Conservation (phyloP, 2,113 vertebrate species). For the Melanerpes aurifrons region DNA sequence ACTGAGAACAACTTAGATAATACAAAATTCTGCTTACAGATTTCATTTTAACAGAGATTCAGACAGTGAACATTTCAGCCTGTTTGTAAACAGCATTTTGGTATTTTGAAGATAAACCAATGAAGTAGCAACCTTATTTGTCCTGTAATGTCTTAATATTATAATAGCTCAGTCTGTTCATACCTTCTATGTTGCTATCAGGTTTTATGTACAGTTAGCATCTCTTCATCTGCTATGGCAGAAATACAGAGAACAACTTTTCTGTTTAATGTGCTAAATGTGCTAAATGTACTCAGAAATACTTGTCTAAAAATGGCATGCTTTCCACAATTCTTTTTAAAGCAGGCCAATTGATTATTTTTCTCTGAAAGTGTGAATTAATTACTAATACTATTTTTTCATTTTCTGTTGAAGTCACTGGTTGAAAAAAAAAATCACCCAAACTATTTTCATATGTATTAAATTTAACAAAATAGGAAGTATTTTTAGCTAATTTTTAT, state of each 20-base stretch:
- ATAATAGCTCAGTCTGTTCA: not conserved
- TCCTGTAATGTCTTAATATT: not conserved
- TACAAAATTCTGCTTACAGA: not conserved
- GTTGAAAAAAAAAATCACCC: not conserved
- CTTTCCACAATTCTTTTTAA: not conserved
- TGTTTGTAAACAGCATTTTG: not conserved
- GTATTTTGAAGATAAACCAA: not conserved
- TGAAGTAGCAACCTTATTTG: not conserved
- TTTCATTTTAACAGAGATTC: not conserved
- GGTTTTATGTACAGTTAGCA: not conserved
- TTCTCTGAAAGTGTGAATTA: not conserved
- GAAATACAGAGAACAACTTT: not conserved
- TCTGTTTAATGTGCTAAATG: not conserved
- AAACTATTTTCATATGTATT: not conserved
- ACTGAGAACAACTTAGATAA: not conserved
- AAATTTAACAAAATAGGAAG: not conserved
- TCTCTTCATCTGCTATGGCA: not conserved
- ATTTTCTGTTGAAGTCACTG: not conserved
- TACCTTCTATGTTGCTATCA: not conserved
- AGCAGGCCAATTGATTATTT: not conserved
- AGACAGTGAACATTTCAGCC: not conserved
- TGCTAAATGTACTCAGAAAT: not conserved
- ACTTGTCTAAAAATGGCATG: not conserved
- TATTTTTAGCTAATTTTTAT: conserved; percentile 26
- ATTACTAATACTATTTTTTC: not conserved